These are phyloP conservation scores for Antitype chi DNA, from an alignment of 2,888 invertebrate genomes.

Conservation along the genomic window DNA sequence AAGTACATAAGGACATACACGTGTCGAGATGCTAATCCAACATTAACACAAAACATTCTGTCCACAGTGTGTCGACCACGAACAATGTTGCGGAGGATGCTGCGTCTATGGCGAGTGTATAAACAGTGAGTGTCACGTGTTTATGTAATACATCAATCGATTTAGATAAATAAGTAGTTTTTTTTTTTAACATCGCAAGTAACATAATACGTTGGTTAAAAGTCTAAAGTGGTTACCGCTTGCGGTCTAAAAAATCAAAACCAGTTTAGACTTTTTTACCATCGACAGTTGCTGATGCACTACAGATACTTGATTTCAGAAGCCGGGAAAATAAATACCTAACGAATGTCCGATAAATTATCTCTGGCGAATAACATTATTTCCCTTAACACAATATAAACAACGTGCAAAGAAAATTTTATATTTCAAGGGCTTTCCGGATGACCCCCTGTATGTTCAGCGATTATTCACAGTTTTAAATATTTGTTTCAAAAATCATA, in stretches of 20 bases:
- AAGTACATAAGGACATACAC: neutral
- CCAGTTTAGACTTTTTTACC: neutral
- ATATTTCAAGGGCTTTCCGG: too few species aligned
- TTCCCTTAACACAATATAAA: too few species aligned
- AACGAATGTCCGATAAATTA: too few species aligned
- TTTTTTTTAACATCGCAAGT: neutral
- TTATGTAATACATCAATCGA: neutral
- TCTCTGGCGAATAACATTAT: too few species aligned
- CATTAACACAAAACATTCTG: slow-evolving; percentile 26
- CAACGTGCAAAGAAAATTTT: too few species aligned
- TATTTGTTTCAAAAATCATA: too few species aligned
- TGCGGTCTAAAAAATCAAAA: too few species aligned
- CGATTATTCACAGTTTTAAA: too few species aligned
- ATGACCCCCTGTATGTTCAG: too few species aligned
- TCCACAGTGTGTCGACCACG: slow-evolving; percentile 86
- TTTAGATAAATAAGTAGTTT: neutral
- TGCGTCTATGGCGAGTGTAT: slow-evolving; percentile 88
- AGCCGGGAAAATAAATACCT: too few species aligned
- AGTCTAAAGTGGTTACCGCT: neutral
- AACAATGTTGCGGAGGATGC: slow-evolving; percentile 91
- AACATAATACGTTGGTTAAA: neutral
- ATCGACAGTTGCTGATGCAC: neutral
- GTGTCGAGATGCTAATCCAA: slow-evolving; percentile 29
- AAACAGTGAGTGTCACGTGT: slow-evolving; percentile 84
- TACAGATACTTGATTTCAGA: too few species aligned